Conservation (phyloP, 2,113 vertebrate genomes). For the mouse (Mus musculus) region GRCm39 chr5:41642001-41642500, state of each 20-base stretch:
- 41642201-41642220: background rate
- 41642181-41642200: background rate
- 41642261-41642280: background rate
- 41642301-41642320: background rate
- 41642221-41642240: background rate
- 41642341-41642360: background rate
- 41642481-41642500: background rate
- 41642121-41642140: background rate
- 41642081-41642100: background rate
- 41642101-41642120: background rate
- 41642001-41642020: background rate
- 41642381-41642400: background rate
- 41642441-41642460: too few relatives aligned
- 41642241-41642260: background rate
- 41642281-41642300: background rate
- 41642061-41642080: background rate
- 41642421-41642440: background rate
- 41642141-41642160: constrained; percentile 30
- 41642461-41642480: background rate
- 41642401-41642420: background rate
- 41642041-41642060: background rate
- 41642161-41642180: background rate
- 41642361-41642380: background rate
- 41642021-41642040: background rate
- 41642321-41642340: background rate